Evolutionary conservation across 1,140 invertebrate species (phyloP).

Genomic region (Drosophila nikananu): DNA sequence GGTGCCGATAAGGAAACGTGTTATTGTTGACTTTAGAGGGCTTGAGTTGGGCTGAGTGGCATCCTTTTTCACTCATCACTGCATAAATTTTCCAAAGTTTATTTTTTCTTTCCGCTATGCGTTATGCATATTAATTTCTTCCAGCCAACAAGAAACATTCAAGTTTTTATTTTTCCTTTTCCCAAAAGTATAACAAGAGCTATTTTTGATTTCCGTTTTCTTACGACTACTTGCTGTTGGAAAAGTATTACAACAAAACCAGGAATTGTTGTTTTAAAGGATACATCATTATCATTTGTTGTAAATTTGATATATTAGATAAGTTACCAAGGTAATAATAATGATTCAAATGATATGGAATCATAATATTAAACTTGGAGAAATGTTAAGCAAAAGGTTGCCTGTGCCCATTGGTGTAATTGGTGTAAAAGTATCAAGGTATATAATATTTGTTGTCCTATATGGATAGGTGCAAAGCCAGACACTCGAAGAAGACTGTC

Average conservation of each 20-base stretch:
- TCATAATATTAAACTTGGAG: neutral
- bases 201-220: neutral
- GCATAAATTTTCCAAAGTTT: slow-evolving; percentile 78
- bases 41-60: slow-evolving; percentile 31
- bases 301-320: neutral
- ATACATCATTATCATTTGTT: neutral
- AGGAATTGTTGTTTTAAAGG: neutral
- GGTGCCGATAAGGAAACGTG: slow-evolving; percentile 54
- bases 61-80: slow-evolving; percentile 84
- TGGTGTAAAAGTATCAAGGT: neutral
- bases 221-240: neutral
- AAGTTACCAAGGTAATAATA: too few species aligned
- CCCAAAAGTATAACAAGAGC: slow-evolving; percentile 1
- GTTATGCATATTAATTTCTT: slow-evolving; percentile 81
- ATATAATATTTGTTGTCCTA: neutral
- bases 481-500: neutral
- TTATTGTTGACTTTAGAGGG: slow-evolving; percentile 46
- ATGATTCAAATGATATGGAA: neutral
- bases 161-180: slow-evolving; percentile 35
- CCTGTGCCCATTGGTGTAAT: neutral
- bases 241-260: neutral
- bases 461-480: neutral
- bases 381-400: neutral
- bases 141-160: slow-evolving; percentile 6
- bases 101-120: slow-evolving; percentile 70